Evolutionary conservation across 2,797 vertebrate species (phyloP), one percentile per base, ranked within the genome.

Genomic region (Valencia hispanica): DNA sequence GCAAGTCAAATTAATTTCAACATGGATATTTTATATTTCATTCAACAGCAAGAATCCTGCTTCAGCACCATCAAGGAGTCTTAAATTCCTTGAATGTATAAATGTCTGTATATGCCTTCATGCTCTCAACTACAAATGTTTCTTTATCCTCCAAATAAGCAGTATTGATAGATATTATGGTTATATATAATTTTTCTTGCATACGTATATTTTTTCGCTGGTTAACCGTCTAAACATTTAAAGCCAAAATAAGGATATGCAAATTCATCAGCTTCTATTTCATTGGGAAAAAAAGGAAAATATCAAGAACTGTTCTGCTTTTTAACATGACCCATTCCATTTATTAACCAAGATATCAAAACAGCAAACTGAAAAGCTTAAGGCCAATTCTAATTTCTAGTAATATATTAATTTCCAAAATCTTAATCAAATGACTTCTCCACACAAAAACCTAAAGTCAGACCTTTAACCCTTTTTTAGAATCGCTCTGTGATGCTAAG

Each of bases 381-480:
- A 51, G 9, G n/a, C 12, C 4, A 36, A 55, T 51, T 59, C n/a
- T n/a, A 73, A 15, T 15, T 45, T 76, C 10, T 8, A 48, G 22
- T 32, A 45, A 32, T 75, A 14, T 7, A 18, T 27, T 32, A 32
- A 59, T 59, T 32, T 82, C 15, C 18, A 72, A 69, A 82, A 73
- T 43, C 32, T 20, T 8, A 75, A n/a, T n/a, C n/a, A 72, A 70
- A n/a, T 25, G 66, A 68, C 70, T 53, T 66, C 66, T 30, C 47
- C 45, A 68, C 70, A 69, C 79, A 74, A 61, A 71, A 69, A 75
- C 73, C 79, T 81, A 70, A 72, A 68, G 36, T 69, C 39, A 83
- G 82, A 90, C 89, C 80, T 84, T 85, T 87, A 68, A 78, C 77
- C 63, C 22, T 79, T 74, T 86, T 66, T 75, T 78, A 69, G 30